Base-by-base conservation (phyloP, 2,113 vertebrate genomes). In the Synodontis membranacea region DNA sequence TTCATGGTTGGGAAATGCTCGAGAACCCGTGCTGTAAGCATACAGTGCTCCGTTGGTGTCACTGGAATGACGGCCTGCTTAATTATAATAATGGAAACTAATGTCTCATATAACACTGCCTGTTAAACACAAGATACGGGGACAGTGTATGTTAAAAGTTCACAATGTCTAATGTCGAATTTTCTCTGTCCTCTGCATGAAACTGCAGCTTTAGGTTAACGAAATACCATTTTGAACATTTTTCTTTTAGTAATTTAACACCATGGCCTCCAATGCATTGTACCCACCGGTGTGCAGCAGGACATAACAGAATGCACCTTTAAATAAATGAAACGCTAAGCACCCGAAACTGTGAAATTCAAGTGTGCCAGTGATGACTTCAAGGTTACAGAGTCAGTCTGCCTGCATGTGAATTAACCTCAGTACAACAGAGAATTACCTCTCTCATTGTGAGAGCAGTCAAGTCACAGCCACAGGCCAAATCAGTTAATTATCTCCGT, bases 401-500 rank as follows among this genome's bases (percentile, higher is more conserved):
- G 85, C 34, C 82, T 88, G 87, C 84, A 88, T 89, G 60, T 84
- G 82, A 89, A 93, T 92, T 86, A 92, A 90, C 91, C 88, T 88
- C 50, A 79, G 88, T 86, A 89, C 88, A 91, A 90, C 89, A 89
- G 78, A 90, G 80, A 86, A 93, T 89, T 86, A 90, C 89, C 86
- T 87, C 44, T 81, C 64, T 83, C 86, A 83, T 84, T 89, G 86
- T 86, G 86, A 91, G 92, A 89, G 86, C 90, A 93, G 88, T 92
- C 83, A 80, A 91, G 89, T 92, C 90, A 88, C 89, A 92, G 92
- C 93, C 92, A 93, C 90, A 91, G 92, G 92, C 93, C 91, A 94
- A 92, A 93, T 90, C 87, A 90, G 88, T 93, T 94, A 92, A 94
- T 95, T 93, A 92, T 90, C 88, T 93, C 85, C 86, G 88, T 89